Evolutionary conservation across 2,797 vertebrate species (phyloP).

Genomic region (Sebastes alutus): DNA sequence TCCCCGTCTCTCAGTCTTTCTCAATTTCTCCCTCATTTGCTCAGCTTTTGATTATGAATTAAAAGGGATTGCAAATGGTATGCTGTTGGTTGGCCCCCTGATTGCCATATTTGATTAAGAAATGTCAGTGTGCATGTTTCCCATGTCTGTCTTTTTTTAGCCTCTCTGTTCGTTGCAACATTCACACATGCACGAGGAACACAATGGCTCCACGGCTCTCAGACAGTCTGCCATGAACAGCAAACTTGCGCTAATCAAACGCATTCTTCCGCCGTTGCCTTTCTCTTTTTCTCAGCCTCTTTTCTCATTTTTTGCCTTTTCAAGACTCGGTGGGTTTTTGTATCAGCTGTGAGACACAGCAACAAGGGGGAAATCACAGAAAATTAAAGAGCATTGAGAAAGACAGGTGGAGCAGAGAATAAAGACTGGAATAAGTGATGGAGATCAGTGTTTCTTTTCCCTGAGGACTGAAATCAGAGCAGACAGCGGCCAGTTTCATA

Average conservation of each 20-base stretch:
- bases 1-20: constrained; percentile 47
- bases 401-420: constrained; percentile 67
- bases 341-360: constrained; percentile 73
- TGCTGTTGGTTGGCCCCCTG: constrained; percentile 94
- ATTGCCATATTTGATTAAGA: constrained; percentile 99
- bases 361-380: constrained; percentile 83
- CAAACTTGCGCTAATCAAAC: constrained; percentile 85
- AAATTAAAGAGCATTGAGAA: constrained; percentile 84
- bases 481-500: background rate
- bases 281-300: constrained; percentile 59
- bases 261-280: constrained; percentile 80
- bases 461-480: constrained; percentile 23
- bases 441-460: constrained; percentile 7
- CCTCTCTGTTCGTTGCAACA: constrained; percentile 65
- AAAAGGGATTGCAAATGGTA: constrained; percentile 98
- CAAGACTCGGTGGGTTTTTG: constrained; percentile 62
- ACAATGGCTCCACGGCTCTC: constrained; percentile 79
- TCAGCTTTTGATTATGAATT: constrained; percentile 93
- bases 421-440: constrained; percentile 26
- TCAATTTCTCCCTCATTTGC: constrained; percentile 87
- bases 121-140: constrained; percentile 96
- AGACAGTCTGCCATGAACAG: constrained; percentile 66
- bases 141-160: constrained; percentile 61
- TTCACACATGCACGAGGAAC: constrained; percentile 74
- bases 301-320: constrained; percentile 72